A percentile compares a stretch with the other conserved stretches of the same genome.
Conservation (phyloP, 2,888 invertebrate species). For the Leucophora obtusa region DNA sequence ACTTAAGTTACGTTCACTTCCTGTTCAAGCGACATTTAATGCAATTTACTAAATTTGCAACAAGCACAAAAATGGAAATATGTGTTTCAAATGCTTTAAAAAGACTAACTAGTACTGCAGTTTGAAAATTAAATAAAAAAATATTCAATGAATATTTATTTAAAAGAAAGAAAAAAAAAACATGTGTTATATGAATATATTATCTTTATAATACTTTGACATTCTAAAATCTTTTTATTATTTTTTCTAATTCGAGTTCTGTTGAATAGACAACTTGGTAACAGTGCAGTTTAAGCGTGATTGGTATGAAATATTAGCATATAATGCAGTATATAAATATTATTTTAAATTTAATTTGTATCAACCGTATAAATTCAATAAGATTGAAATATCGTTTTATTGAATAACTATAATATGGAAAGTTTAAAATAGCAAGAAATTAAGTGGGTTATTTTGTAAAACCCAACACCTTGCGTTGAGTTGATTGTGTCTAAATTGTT, state of each 20-base stretch:
- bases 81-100: constrained; percentile 54
- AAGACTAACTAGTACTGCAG: constrained; percentile 12
- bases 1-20: constrained; percentile 55
- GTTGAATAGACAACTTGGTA: constrained; percentile 45
- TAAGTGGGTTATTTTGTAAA: no score
- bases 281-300: constrained; percentile 23
- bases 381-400: no score
- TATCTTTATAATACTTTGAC: constrained; percentile 53
- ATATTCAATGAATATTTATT: neutral
- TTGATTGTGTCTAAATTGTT: no score
- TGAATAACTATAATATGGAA: no score
- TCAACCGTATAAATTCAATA: no score
- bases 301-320: neutral
- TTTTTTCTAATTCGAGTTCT: neutral
- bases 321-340: neutral
- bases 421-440: no score
- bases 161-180: neutral
- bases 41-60: constrained; percentile 37
- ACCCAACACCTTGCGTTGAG: no score
- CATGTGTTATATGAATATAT: no score
- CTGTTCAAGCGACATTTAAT: constrained; percentile 59
- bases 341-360: no score
- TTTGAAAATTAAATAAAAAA: neutral
- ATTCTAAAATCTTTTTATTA: constrained; percentile 29
- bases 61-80: constrained; percentile 28